phyloP scores from a whole-genome alignment of 2,888 invertebrate species.

The Hofmannophila pseudospretella region DNA sequence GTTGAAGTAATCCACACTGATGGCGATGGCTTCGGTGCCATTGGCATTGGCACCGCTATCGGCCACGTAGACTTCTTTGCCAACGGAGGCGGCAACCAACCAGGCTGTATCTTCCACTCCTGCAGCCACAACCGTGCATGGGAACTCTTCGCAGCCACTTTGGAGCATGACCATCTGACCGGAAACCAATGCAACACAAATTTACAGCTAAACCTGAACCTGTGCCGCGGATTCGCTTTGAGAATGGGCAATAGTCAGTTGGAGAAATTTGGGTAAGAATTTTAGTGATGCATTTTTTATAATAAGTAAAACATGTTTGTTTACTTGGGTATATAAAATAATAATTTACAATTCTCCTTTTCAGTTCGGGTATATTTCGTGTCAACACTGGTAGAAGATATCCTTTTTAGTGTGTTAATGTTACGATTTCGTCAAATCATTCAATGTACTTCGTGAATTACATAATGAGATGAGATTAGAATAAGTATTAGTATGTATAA shows the following conservation, averaged over 20 bases:
- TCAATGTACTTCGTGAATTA: no score
- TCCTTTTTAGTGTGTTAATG: no score
- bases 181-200: conserved; percentile 33
- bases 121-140: conserved; percentile 49
- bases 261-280: conserved; percentile 36
- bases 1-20: conserved; percentile 61
- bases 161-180: conserved; percentile 22
- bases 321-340: no score
- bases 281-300: not conserved
- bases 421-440: no score
- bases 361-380: conserved; percentile 42
- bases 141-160: conserved; percentile 41
- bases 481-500: no score
- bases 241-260: conserved; percentile 35
- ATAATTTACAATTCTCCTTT: no score
- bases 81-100: conserved; percentile 87
- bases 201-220: conserved; percentile 30
- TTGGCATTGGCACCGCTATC: conserved; percentile 84
- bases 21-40: conserved; percentile 26
- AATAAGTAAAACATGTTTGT: no score
- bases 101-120: conserved; percentile 41
- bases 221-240: conserved; percentile 31
- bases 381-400: conserved; percentile 39
- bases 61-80: conserved; percentile 93
- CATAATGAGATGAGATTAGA: no score